Base-by-base conservation (phyloP, 2,888 invertebrate genomes). In the Chymomyza amoena region DNA sequence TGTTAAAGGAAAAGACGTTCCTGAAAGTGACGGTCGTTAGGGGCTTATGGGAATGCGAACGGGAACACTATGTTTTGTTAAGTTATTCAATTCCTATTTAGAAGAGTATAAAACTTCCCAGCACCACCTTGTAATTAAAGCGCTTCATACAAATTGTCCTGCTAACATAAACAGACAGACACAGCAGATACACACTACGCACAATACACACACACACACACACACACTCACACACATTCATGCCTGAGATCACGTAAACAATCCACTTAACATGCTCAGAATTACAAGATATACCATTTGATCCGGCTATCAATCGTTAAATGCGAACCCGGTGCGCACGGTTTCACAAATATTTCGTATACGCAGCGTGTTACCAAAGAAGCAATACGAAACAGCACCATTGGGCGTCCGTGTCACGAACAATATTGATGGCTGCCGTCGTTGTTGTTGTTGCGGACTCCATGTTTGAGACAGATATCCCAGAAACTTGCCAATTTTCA, bases 251-350 rank as follows among this genome's bases (percentile, higher is more conserved):
- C 64, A 76, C 76, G 77, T 75, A 84, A 81, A 75, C 81, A 78
- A 68, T 79, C 70, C 76, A 84, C 81, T 83, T 79, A 87, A 86
- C 88, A 80, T 77, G 73, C 79, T 73, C 79, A 73, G 70, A 76
- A 87, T 81, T 85, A 77, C 73, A 76, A 84, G 69, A 76, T 84
- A 83, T 85, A 77, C 73, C 77, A 86, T 86, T 86, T 88, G 83
- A 88, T 79, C 77, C 84, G 70, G 79, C 78, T 74, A 85, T 87
- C 87, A 88, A 79, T 81, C 77, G 75, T 68, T 57, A 57, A 78
- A 73, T 70, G 75, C 70, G 72, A 73, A 69, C 66, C 6, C 56
- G 52, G 16, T 56, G 50, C 61, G 50, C n/a, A 6, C 61, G 57
- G 57, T 6, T 13, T 45, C 61, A 28, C 62, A 60, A 60, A 76